These are phyloP conservation scores for Microctonus brassicae DNA, from an alignment of 2,888 invertebrate genomes.

Conservation along the genomic window DNA sequence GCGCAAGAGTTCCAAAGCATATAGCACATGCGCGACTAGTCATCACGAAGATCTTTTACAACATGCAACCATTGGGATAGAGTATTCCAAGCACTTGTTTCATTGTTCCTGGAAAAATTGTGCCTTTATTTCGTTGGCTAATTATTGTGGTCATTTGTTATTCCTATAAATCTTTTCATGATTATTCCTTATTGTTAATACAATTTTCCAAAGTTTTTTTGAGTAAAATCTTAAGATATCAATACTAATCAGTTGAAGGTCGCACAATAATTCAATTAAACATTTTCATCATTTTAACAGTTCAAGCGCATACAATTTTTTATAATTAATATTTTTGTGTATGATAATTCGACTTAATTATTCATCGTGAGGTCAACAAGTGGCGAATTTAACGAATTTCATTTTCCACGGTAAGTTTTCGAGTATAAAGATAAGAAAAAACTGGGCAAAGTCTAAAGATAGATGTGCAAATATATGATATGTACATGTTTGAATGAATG, in stretches of 20 bases:
- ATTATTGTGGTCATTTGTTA: background rate
- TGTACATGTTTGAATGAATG: background rate
- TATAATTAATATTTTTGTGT: background rate
- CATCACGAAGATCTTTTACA: background rate
- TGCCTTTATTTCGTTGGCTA: background rate
- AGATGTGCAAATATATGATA: background rate
- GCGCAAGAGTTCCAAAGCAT: background rate
- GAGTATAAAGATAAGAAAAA: background rate
- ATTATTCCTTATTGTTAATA: background rate
- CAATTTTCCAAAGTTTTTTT: background rate
- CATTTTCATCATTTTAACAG: background rate
- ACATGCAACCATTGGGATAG: background rate
- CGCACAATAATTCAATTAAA: background rate
- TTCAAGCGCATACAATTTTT: background rate
- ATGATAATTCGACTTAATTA: background rate
- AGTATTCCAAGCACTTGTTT: conserved; percentile 7
- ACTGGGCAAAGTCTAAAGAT: background rate
- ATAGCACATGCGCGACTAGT: conserved; percentile 6
- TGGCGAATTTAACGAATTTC: background rate
- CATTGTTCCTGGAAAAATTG: background rate
- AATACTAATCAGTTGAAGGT: background rate
- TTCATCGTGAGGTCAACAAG: background rate
- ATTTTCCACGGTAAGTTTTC: background rate
- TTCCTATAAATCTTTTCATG: background rate
- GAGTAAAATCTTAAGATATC: background rate